Base-by-base conservation (phyloP, 53 echinoderm and acorn worm species). In the Apostichopus leukothele region DNA sequence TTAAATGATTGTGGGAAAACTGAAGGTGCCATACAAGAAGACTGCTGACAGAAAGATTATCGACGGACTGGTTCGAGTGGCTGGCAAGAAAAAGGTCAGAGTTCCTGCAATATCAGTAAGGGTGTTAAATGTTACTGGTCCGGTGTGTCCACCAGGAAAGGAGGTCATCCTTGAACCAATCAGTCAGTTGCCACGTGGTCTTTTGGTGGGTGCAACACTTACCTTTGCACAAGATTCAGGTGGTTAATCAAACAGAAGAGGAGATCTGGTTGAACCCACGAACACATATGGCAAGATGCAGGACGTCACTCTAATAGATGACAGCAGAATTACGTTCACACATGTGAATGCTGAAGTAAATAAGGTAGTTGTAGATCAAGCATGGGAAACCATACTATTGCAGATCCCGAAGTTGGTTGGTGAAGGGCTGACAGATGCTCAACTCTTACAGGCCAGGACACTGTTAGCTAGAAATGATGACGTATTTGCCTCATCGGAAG, bases 201-300 rank as follows among this genome's bases (percentile, higher is more conserved):
- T 86, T 12, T 18, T 4, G 9, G 54, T 86, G 18, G 50, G 14
- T 25, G 14, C 73, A 27, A 86, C 86, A 51, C 53, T 87, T 16
- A 18, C 52, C 71, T 8, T 51, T 53, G 74, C 75, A 51, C 6
- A 16, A 71, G 5, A 18, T 89, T 2, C 90, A 90, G n/a, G 83
- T 84, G 14, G 9, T 73, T 6, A 84, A 73, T 71, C 19, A 71
- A 21, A 84, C 74, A 14, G 52, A 84, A 1, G 84, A 90, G 25
- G 84, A 73, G 6, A 67, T 89, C 1, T 51, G 18, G 51, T 12
- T 84, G 7, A 84, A 84, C 2, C 74, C 84, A 3, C 5, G 74
- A 57, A 90, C 84, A 67, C n/a, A 75, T 84, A 73, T 12, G 90
- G 90, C 4, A 73, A 71, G 5, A 11, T 90, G 68, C 90, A 84